phyloP scores from a whole-genome alignment of 2,888 invertebrate species.

The Xanthia icteritia region DNA sequence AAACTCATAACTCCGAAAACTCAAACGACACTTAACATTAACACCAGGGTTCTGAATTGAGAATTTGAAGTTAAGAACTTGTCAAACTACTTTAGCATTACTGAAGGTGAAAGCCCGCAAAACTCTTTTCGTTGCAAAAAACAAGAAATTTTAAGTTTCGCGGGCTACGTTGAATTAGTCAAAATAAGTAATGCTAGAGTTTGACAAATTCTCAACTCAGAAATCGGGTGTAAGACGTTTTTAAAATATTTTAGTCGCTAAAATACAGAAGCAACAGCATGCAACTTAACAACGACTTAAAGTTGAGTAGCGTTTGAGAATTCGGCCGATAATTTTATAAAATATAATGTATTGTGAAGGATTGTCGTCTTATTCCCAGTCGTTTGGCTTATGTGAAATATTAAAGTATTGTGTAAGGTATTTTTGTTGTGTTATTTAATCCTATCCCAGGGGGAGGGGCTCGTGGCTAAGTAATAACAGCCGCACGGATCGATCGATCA shows the following conservation, averaged over 20 bases:
- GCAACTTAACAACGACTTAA: not conserved
- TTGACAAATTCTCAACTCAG: not conserved
- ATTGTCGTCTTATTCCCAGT: conserved; percentile 34
- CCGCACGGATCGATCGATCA: too few relatives aligned
- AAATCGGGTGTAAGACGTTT: not conserved
- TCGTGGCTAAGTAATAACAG: too few relatives aligned
- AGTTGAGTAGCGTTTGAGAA: conserved; percentile 13
- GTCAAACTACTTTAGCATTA: not conserved
- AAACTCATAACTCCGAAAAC: not conserved
- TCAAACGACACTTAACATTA: not conserved
- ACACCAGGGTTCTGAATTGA: not conserved
- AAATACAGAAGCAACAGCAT: not conserved
- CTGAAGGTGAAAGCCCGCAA: not conserved
- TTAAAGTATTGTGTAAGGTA: conserved; percentile 58
- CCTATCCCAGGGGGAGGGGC: not conserved
- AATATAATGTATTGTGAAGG: conserved; percentile 27
- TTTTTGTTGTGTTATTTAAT: conserved; percentile 39
- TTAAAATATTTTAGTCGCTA: not conserved
- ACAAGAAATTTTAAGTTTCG: not conserved
- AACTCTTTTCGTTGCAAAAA: not conserved
- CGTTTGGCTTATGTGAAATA: conserved; percentile 52
- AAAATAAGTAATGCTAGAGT: not conserved
- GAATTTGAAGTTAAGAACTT: not conserved
- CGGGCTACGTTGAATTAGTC: not conserved
- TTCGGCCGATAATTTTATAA: conserved; percentile 1